phyloP scores from a whole-genome alignment of 2,797 vertebrate genomes.

The Pseudotriccus pelzelni region DNA sequence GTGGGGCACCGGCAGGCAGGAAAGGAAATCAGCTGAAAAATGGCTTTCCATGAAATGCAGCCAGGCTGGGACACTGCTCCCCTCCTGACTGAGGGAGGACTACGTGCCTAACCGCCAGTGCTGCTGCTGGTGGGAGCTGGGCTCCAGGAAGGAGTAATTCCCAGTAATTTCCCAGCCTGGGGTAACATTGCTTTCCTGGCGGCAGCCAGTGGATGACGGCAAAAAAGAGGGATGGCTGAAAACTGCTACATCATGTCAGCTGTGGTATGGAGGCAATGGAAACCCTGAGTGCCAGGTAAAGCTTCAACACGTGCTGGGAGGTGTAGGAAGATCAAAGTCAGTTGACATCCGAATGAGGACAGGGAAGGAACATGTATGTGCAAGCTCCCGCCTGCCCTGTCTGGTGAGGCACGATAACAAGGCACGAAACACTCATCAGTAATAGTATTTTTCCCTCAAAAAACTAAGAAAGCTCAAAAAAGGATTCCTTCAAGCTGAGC shows the following conservation, averaged over 20 bases:
- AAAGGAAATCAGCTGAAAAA: conserved; percentile 31
- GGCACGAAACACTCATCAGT: background rate
- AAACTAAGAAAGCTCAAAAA: background rate
- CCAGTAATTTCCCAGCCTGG: background rate
- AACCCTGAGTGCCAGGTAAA: background rate
- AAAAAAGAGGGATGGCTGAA: background rate
- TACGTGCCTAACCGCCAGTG: background rate
- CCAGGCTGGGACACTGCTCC: background rate
- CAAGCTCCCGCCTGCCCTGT: conserved; percentile 14
- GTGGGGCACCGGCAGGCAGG: background rate
- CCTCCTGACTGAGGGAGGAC: background rate
- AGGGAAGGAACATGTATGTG: background rate
- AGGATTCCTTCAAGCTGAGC: background rate
- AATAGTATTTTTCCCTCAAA: background rate
- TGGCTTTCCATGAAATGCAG: background rate
- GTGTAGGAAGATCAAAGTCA: conserved; percentile 29
- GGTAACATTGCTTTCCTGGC: background rate
- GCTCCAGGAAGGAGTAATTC: background rate
- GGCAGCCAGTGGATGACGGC: background rate
- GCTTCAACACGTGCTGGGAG: background rate
- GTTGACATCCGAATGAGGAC: background rate
- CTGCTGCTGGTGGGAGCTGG: background rate
- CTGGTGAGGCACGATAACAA: background rate
- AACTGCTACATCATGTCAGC: background rate
- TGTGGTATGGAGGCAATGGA: background rate